These are phyloP conservation scores for Aleadryas rufinucha DNA, from an alignment of 2,113 vertebrate genomes.

Conservation along the genomic window DNA sequence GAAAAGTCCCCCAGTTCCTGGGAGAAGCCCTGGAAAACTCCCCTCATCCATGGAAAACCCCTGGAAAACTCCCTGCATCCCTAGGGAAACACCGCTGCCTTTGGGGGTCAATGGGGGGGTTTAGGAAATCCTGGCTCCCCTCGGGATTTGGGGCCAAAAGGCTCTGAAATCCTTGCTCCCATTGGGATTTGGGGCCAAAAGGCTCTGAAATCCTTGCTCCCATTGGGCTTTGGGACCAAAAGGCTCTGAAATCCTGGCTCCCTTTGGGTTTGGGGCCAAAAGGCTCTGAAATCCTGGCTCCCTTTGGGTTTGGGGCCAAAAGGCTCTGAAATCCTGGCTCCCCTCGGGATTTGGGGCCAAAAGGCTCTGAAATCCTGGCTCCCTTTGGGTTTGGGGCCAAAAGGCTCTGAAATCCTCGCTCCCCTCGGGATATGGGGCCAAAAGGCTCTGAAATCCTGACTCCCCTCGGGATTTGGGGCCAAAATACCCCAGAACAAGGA, in stretches of 20 bases:
- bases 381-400: background rate
- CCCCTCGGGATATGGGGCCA: too few species aligned
- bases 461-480: background rate
- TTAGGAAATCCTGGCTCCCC: too few species aligned
- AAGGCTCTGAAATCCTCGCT: too few species aligned
- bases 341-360: background rate
- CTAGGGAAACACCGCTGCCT: background rate
- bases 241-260: background rate
- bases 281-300: too few species aligned
- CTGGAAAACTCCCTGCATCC: background rate
- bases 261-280: background rate
- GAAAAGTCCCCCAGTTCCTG: background rate
- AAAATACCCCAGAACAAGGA: background rate
- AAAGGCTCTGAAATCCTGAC: background rate
- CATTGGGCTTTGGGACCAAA: too few species aligned
- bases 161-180: too few species aligned
- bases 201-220: too few species aligned
- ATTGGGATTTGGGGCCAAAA: background rate
- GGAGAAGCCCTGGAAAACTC: background rate
- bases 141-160: background rate
- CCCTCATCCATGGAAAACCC: background rate
- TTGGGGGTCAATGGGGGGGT: fast-evolving
- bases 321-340: too few species aligned
- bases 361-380: too few species aligned
- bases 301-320: too few species aligned